Base-by-base conservation (phyloP, 2,888 invertebrate genomes). In the Cryptocheilus praepositus region DNA sequence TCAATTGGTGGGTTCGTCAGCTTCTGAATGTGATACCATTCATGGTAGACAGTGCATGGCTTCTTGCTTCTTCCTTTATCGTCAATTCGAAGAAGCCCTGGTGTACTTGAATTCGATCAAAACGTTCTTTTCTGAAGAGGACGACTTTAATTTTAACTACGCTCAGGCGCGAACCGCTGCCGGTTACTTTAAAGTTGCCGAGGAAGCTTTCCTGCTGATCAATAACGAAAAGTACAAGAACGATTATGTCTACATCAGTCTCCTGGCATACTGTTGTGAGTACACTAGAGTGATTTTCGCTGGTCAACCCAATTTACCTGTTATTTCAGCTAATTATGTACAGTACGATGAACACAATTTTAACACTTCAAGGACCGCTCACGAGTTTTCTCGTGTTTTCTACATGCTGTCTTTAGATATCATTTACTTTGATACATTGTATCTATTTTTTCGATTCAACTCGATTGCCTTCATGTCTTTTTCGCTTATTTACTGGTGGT, bases 11-110 rank as follows among this genome's bases (percentile, higher is more conserved):
- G 99, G 99, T 63, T 97, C 97, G 75, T 98, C 98, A 0, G 94
- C 96, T 0, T 96, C 97, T 21, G 99, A 99, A 90, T 98, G 98
- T 87, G 99, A 99, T 88, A 99, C 99, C 0, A 98, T 99, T 83
- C 95, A 95, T 0, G 97, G 99, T 0, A 91, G 99, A 28, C 98
- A 99, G 89, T 98, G 98, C 87, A 99, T 99, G 98, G 97, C 99
- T 0, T 97, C 98, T 0, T 96, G 96, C 3, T 97, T 97, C 90
- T 99, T 99, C 89, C 91, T 99, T 3, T 94, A 96, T 55, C 94
- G 94, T 19, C 98, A 98, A 89, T 98, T 97, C 89, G 98, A 98
- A 83, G 98, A 99, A 89, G 98, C 98, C 54, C 92, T 98, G 18
- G 94, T 98, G 25, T 99, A 99, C 86, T 92, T 99, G 81, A 97